Conservation (phyloP, 2,797 vertebrate species). For the Manis pentadactyla region DNA sequence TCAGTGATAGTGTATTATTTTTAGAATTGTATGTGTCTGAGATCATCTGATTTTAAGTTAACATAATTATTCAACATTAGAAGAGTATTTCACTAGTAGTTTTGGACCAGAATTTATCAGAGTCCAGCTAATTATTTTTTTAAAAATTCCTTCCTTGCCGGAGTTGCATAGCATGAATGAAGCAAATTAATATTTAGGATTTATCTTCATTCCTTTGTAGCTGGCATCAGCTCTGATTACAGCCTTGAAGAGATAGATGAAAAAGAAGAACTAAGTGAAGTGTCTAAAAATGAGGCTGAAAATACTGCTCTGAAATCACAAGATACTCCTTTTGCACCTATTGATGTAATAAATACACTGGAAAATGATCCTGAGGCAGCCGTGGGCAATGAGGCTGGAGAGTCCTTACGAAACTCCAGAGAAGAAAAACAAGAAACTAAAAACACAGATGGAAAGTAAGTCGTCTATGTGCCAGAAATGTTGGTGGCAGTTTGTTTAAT, state of each 20-base stretch:
- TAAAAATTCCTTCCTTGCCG: constrained; percentile 15
- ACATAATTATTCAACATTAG: background rate
- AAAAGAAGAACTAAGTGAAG: constrained; percentile 90
- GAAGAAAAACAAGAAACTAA: constrained; percentile 90
- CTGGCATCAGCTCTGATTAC: constrained; percentile 82
- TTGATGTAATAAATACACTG: constrained; percentile 84
- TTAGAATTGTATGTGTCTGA: background rate
- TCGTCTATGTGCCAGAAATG: constrained; percentile 80
- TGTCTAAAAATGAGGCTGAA: constrained; percentile 76
- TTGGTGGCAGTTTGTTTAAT: background rate
- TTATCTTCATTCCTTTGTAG: constrained; percentile 82
- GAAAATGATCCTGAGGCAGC: constrained; percentile 80
- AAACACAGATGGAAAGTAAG: constrained; percentile 95
- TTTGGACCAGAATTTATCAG: constrained; percentile 41
- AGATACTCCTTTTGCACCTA: constrained; percentile 83
- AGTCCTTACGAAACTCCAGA: constrained; percentile 84
- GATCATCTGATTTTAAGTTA: background rate
- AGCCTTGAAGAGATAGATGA: constrained; percentile 94
- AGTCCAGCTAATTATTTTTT: constrained; percentile 50
- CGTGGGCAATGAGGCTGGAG: constrained; percentile 82
- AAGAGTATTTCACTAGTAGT: constrained; percentile 36
- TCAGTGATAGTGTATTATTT: constrained; percentile 10
- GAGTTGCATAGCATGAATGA: background rate
- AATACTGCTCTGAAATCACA: constrained; percentile 75
- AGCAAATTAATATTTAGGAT: constrained; percentile 58